Evolutionary conservation across 2,888 invertebrate species (phyloP).

Genomic region (Drosophila lacicola): DNA sequence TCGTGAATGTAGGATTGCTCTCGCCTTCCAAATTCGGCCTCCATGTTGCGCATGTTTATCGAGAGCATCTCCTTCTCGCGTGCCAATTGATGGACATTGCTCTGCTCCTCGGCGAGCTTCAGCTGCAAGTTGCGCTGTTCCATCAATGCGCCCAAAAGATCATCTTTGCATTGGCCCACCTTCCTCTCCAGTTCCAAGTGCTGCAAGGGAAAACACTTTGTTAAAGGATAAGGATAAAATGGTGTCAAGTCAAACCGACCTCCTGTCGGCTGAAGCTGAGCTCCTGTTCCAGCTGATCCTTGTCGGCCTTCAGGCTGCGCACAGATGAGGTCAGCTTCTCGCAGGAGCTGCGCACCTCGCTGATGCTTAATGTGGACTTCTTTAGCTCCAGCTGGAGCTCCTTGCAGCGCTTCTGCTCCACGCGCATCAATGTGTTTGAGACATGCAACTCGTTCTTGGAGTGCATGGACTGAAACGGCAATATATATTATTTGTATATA

Average conservation of each 20-base stretch:
- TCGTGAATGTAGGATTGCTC: conserved; percentile 46
- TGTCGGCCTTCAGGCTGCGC: conserved; percentile 64
- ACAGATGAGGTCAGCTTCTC: conserved; percentile 65
- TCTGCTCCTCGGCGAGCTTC: conserved; percentile 63
- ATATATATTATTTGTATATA: neutral
- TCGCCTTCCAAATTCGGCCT: conserved; percentile 29
- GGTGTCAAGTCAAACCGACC: conserved; percentile 21
- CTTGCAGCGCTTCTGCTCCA: conserved; percentile 80
- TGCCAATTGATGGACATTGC: conserved; percentile 28
- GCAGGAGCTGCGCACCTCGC: conserved; percentile 61
- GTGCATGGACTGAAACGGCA: conserved; percentile 63
- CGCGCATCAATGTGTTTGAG: conserved; percentile 72
- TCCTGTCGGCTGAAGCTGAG: conserved; percentile 37
- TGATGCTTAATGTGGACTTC: conserved; percentile 58
- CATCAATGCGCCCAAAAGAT: conserved; percentile 64
- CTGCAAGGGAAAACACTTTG: conserved; percentile 26
- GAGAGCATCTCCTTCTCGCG: conserved; percentile 57
- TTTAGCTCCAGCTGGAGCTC: conserved; percentile 75
- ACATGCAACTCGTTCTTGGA: conserved; percentile 77
- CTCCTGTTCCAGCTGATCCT: conserved; percentile 57
- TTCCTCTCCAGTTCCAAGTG: conserved; percentile 53
- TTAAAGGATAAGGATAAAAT: too few species aligned
- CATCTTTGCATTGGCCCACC: conserved; percentile 58
- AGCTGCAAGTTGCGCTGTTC: conserved; percentile 65
- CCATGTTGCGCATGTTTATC: conserved; percentile 38